Evolutionary conservation across 2,797 vertebrate species (phyloP).

Genomic region (Ataeniobius toweri): DNA sequence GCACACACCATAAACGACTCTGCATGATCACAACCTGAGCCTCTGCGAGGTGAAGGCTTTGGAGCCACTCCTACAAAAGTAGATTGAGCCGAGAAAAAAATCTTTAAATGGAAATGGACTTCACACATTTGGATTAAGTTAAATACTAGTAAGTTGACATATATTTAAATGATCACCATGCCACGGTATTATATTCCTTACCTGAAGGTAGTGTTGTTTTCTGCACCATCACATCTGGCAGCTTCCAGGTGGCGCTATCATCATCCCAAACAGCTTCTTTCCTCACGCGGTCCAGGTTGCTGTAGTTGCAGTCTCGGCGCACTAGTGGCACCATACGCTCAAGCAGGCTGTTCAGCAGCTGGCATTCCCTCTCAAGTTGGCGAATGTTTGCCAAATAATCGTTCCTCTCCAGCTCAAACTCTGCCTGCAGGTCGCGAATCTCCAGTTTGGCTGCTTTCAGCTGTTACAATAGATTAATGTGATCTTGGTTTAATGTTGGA

Average conservation of each 20-base stretch:
- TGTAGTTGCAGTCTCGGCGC: conserved; percentile 88
- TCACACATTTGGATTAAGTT: not conserved
- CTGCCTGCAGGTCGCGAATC: conserved; percentile 88
- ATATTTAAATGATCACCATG: not conserved
- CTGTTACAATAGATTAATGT: conserved; percentile 63
- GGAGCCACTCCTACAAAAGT: conserved; percentile 74
- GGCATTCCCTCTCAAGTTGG: conserved; percentile 82
- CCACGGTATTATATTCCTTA: conserved; percentile 41
- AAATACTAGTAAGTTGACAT: not conserved
- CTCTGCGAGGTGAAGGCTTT: conserved; percentile 52
- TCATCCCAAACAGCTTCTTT: conserved; percentile 87
- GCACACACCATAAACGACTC: conserved; percentile 70
- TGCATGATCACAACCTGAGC: conserved; percentile 55
- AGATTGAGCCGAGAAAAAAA: not conserved
- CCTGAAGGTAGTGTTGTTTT: conserved; percentile 87
- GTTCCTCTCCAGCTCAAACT: conserved; percentile 88
- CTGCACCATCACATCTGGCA: conserved; percentile 84
- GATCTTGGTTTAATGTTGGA: not conserved
- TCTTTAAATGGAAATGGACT: not conserved
- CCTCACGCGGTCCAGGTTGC: conserved; percentile 85
- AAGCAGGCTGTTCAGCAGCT: conserved; percentile 85
- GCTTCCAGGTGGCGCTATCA: conserved; percentile 84
- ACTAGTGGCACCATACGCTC: conserved; percentile 85
- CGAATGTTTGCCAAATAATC: conserved; percentile 86
- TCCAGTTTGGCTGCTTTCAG: conserved; percentile 86